Conservation (phyloP, 2,113 vertebrate genomes). For the Ictalurus furcatus region DNA sequence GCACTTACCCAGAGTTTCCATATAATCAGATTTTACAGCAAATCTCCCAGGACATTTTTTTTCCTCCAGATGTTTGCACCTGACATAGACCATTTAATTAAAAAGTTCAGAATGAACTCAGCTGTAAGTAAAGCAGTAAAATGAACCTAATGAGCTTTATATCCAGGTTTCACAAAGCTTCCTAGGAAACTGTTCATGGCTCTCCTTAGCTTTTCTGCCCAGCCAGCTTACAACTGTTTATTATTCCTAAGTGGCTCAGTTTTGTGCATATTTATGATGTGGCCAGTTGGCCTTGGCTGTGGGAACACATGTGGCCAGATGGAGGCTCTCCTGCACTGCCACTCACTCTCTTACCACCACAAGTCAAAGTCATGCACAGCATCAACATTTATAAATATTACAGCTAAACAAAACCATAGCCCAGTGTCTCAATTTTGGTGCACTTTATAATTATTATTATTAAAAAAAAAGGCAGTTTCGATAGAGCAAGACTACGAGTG, state of each 20-base stretch:
- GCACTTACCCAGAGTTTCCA: neutral
- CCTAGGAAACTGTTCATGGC: neutral
- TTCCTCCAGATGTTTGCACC: neutral
- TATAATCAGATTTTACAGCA: neutral
- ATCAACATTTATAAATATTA: neutral
- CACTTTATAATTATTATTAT: neutral
- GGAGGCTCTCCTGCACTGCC: constrained; percentile 25
- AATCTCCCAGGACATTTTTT: neutral
- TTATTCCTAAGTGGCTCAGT: constrained; percentile 14
- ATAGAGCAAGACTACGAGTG: neutral
- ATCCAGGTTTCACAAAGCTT: neutral
- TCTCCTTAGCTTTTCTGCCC: constrained; percentile 72
- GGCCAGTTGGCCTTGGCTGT: constrained; percentile 81
- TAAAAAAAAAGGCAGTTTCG: neutral
- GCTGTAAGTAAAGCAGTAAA: neutral
- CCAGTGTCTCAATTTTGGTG: neutral
- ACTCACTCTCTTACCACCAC: neutral
- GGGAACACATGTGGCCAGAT: constrained; percentile 70
- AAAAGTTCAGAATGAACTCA: neutral
- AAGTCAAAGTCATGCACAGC: constrained; percentile 5
- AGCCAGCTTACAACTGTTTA: constrained; percentile 80
- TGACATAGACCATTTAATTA: neutral
- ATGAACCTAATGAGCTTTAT: neutral
- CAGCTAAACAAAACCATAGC: neutral
- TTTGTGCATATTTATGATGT: constrained; percentile 82